phyloP scores from a whole-genome alignment of 2,113 vertebrate genomes.

The Mola mola region DNA sequence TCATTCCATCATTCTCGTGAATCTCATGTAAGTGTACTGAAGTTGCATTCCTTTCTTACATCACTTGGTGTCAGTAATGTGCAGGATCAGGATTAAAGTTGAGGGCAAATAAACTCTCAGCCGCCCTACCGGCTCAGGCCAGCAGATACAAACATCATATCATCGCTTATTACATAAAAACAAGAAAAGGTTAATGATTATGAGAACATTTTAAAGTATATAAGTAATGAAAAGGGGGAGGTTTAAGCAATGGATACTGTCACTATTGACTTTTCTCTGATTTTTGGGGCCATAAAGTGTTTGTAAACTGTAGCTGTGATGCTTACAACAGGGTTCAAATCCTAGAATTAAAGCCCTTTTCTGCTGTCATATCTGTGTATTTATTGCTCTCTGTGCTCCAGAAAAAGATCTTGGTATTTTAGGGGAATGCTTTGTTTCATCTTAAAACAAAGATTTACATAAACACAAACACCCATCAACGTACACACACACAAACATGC shows the following conservation, averaged over 20 bases:
- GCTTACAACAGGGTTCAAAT: too few relatives aligned
- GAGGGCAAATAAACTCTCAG: neutral
- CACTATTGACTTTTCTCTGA: too few relatives aligned
- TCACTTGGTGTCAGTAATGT: slow-evolving; percentile 63
- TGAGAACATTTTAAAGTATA: too few relatives aligned
- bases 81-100: neutral
- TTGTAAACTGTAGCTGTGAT: too few relatives aligned
- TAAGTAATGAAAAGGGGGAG: too few relatives aligned
- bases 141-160: slow-evolving; percentile 9
- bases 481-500: slow-evolving; percentile 47
- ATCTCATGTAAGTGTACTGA: neutral
- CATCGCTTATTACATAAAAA: neutral
- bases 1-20: too few relatives aligned
- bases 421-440: too few relatives aligned
- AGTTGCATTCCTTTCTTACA: neutral
- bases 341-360: too few relatives aligned
- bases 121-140: neutral
- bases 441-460: slow-evolving; percentile 53
- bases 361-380: neutral
- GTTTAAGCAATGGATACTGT: too few relatives aligned
- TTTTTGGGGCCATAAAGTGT: too few relatives aligned
- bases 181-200: neutral
- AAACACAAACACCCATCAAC: slow-evolving; percentile 15
- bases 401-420: too few relatives aligned
- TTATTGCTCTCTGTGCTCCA: neutral